These are phyloP conservation scores for Coreoperca whiteheadi DNA, from an alignment of 2,113 vertebrate species.

Conservation along the genomic window DNA sequence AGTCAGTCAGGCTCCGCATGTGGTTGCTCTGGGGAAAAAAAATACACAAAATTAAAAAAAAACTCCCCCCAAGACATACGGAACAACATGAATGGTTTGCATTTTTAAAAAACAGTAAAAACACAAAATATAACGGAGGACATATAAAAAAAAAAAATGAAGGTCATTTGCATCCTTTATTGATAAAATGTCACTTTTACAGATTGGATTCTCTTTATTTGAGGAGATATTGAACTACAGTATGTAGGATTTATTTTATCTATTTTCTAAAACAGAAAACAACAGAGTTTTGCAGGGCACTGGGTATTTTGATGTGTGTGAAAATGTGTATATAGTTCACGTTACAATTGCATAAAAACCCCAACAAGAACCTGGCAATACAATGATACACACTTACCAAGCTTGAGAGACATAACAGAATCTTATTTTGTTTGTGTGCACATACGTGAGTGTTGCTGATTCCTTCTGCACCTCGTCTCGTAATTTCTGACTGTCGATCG, in stretches of 20 bases:
- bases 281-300: not conserved
- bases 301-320: not conserved
- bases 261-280: not conserved
- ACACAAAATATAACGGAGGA: too few species aligned
- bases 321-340: not conserved
- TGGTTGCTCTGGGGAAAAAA: constrained; percentile 84
- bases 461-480: constrained; percentile 89
- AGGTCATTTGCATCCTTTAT: not conserved
- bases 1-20: constrained; percentile 92
- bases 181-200: not conserved
- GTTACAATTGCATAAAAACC: not conserved
- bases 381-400: not conserved
- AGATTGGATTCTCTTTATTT: not conserved
- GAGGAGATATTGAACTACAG: not conserved
- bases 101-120: not conserved
- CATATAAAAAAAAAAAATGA: not conserved
- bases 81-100: not conserved
- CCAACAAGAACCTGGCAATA: not conserved
- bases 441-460: constrained; percentile 93
- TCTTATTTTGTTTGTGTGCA: not conserved
- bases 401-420: not conserved
- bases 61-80: not conserved
- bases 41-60: not conserved
- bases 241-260: too few species aligned
- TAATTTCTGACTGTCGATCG: constrained; percentile 93